Percentiles rank a stretch among this genome's conserved stretches.
Conservation (phyloP, 2,113 vertebrate species). For the Mus pahari region DNA sequence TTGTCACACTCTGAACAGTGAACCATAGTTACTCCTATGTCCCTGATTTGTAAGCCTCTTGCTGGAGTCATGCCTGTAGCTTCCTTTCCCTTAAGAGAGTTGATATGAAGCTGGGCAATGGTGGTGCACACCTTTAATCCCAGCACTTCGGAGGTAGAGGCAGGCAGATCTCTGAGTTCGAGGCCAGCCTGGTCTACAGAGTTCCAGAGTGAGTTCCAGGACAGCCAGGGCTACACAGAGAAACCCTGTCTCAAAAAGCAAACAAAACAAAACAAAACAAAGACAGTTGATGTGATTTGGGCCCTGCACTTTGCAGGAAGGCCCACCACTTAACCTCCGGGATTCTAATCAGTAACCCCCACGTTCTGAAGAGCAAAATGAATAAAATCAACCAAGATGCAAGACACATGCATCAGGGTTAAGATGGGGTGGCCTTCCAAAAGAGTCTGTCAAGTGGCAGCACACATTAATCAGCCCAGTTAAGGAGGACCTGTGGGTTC, state of each 20-base stretch:
- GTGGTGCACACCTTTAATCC: no score
- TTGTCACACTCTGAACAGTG: background rate
- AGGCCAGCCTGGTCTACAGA: no score
- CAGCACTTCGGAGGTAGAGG: no score
- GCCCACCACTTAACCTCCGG: background rate
- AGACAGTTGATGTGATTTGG: background rate
- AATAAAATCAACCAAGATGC: background rate
- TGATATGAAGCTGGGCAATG: background rate
- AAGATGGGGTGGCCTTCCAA: background rate
- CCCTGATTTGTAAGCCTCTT: background rate
- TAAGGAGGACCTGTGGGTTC: background rate
- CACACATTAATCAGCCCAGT: background rate
- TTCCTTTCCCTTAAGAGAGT: background rate
- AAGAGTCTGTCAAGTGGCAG: background rate
- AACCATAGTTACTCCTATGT: background rate
- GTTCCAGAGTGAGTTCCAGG: no score
- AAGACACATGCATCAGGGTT: background rate
- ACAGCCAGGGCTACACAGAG: no score
- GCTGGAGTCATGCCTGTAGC: background rate
- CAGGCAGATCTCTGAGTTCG: no score
- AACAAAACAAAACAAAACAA: no score
- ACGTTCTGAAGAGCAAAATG: background rate
- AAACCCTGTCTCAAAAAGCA: no score
- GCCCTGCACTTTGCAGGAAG: background rate
- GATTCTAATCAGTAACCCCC: background rate